These are phyloP conservation scores for Aplysia californica DNA, from an alignment of 1,140 invertebrate genomes.

Conservation along the genomic window DNA sequence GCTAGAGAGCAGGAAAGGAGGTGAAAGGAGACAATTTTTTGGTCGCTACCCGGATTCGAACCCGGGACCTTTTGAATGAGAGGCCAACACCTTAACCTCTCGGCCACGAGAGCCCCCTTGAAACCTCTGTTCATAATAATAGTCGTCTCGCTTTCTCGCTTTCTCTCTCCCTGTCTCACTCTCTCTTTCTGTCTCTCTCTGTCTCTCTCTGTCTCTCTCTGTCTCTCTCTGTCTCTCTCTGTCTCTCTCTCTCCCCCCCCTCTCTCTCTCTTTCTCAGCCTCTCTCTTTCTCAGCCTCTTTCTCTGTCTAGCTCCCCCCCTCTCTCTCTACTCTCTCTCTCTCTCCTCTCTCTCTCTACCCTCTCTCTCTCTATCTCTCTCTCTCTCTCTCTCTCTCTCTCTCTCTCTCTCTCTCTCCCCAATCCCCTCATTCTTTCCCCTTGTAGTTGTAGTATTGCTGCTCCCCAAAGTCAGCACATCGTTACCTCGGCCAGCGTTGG, in stretches of 20 bases:
- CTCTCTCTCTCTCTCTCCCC: background rate
- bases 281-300: background rate
- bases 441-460: too few relatives aligned
- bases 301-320: background rate
- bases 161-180: background rate
- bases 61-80: background rate
- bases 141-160: background rate
- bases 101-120: too few relatives aligned
- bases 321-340: background rate
- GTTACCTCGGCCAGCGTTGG: too few relatives aligned
- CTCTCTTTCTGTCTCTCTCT: background rate
- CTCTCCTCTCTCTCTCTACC: background rate
- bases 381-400: background rate
- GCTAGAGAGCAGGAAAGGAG: too few relatives aligned
- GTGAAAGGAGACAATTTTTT: too few relatives aligned
- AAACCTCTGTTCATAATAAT: too few relatives aligned
- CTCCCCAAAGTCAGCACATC: too few relatives aligned
- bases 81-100: background rate
- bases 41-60: background rate
- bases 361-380: background rate
- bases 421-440: background rate
- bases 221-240: background rate
- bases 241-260: background rate
- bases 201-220: background rate
- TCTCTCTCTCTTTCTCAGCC: background rate